A percentile compares a stretch with the other conserved stretches of the same genome.
Evolutionary conservation across 2,113 vertebrate species (phyloP).

Genomic region (Tetrao urogallus): DNA sequence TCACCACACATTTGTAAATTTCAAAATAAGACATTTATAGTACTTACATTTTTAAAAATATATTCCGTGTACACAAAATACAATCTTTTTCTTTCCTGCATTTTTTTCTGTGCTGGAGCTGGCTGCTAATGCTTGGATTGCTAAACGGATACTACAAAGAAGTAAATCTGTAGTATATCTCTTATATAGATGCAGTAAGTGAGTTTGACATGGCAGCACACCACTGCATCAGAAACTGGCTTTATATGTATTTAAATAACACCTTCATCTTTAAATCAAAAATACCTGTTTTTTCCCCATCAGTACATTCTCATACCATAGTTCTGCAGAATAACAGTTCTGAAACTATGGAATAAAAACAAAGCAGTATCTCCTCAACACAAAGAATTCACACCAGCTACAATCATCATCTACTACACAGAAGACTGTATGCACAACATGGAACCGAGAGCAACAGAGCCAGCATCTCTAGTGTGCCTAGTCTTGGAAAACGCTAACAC

Average conservation of each 20-base stretch:
- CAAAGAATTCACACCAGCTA: background rate
- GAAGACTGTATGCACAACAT: background rate
- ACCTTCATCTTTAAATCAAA: background rate
- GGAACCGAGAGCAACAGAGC: background rate
- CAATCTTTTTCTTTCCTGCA: background rate
- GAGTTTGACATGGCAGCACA: background rate
- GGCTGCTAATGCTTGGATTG: background rate
- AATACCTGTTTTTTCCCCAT: background rate
- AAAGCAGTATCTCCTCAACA: background rate
- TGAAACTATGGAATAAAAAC: background rate
- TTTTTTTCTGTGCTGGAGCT: background rate
- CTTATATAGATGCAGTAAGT: rapidly evolving
- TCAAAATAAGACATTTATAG: background rate
- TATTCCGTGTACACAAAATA: background rate
- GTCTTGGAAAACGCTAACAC: slow-evolving; percentile 29
- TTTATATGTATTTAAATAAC: background rate
- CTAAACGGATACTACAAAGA: background rate
- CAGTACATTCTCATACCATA: background rate
- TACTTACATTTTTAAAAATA: background rate
- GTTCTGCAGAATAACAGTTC: background rate
- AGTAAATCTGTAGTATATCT: background rate
- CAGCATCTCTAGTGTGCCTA: background rate
- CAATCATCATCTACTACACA: background rate
- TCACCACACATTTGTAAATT: background rate
- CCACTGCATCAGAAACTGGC: background rate